Base-by-base conservation (phyloP, 2,797 vertebrate species). In the Alcedo quadribrachys region DNA sequence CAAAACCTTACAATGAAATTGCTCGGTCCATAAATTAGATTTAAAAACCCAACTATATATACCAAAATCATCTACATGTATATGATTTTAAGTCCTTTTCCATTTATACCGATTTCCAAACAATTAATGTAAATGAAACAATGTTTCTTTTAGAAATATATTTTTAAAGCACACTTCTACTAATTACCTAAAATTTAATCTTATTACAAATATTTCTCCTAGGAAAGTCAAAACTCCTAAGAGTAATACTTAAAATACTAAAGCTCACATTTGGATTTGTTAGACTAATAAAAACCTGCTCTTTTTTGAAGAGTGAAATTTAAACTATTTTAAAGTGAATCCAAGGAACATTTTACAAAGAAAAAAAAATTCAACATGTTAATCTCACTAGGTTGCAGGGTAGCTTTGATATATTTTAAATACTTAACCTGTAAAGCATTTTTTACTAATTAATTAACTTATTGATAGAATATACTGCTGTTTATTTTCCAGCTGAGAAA, bases 231-330 rank as follows among this genome's bases (percentile, higher is more conserved):
- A 92, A 60, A 77, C 94, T 87, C 35, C 25, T 92, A 95, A 74
- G 27, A 93, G 85, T 43, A 94, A 91, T 93, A 93, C 91, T 95
- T 94, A 95, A 85, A 94, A 91, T 76, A 73, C 40, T 93, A 92
- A 96, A 85, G n/a, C 63, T 61, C 77, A 95, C 62, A 94, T 69
- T 93, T 93, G 77, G 81, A 81, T 88, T 90, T 92, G 76, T 51
- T 61, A 63, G 46, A 68, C 63, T 84, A 92, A 89, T 73, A 75
- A 80, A 92, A 95, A 82, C 40, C 27, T 82, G 12, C 17, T 86
- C 75, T 57, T 35, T 76, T 95, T 85, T 83, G 53, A 82, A 94
- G 89, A 96, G 74, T 76, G 80, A 92, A 75, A 80, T 92, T 89
- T 75, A 68, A 85, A 90, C 78, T 81, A 94, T 91, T 95, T 90